Base-by-base conservation (phyloP, 2,888 invertebrate genomes). In the Tiliacea citrago region DNA sequence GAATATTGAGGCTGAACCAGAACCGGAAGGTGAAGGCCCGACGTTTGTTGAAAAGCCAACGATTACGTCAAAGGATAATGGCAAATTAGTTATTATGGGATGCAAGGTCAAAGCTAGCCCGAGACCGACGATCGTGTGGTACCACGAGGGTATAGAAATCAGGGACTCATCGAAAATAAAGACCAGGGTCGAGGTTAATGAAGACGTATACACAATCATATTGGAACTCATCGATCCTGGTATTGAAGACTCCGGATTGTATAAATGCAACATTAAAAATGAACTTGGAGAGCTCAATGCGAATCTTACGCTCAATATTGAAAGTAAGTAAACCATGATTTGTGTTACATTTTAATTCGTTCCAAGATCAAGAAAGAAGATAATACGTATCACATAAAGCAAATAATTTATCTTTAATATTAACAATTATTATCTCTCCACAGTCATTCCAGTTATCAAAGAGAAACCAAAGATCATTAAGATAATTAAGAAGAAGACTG, bases 231-330 rank as follows among this genome's bases (percentile, higher is more conserved):
- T 97, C 90, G 99, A 99, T 96, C 99, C 99, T 84, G 98, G 98
- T 91, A 97, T 99, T 83, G 98, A 98, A 91, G 99, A 99, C 96
- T 99, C 99, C 89, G 99, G 99, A 86, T 97, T 99, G 82, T 99
- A 99, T 97, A 99, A 99, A 95, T 99, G 99, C 95, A 99, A 99
- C 92, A 99, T 99, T 90, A 99, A 99, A 95, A 99, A 99, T 96
- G 97, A 98, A 91, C 97, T 98, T 92, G 99, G 99, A 89, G 99
- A 99, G 97, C 97, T 99, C 85, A 99, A 99, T 94, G 99, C 99
- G 79, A 99, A 99, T 96, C 97, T 99, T 86, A 99, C 99, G 87
- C 97, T 99, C 89, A 99, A 99, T 96, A 99, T 99, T 96, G 99
- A 99, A 98, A 99, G 99, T 99, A 97, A 97, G 98, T 97, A 24